Percentiles rank a stretch among this genome's conserved stretches.
Evolutionary conservation across 1,140 invertebrate genomes (phyloP).

Genomic region (Adoxophyes honmai): DNA sequence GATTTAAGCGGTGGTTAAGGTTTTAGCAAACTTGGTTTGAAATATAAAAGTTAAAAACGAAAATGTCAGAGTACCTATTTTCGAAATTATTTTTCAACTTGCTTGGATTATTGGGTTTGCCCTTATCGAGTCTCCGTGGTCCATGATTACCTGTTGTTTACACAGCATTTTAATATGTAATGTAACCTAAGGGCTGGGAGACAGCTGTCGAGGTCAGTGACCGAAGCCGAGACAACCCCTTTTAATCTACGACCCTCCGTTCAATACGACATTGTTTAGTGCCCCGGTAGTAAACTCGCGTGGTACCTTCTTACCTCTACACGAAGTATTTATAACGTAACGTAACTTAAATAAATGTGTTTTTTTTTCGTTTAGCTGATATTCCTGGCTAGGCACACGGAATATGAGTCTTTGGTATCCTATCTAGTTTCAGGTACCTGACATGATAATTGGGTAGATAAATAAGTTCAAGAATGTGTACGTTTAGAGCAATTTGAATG

Average conservation of each 20-base stretch:
- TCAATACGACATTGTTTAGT: conserved; percentile 22
- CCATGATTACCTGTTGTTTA: conserved; percentile 21
- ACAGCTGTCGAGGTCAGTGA: conserved; percentile 58
- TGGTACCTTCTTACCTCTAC: not conserved
- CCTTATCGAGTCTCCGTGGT: not conserved
- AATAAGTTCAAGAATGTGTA: no score
- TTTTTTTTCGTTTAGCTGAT: not conserved
- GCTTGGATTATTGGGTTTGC: no score
- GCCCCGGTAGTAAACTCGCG: not conserved
- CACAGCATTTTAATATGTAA: conserved; percentile 6
- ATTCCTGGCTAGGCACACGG: no score
- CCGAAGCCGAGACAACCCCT: conserved; percentile 39
- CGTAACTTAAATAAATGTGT: not conserved
- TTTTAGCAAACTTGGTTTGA: no score
- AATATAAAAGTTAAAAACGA: no score
- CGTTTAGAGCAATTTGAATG: no score
- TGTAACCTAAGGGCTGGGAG: not conserved
- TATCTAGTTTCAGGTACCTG: no score
- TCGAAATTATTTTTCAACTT: no score
- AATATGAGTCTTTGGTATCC: no score
- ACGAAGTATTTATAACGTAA: not conserved
- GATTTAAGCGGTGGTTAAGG: no score
- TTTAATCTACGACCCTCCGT: conserved; percentile 39
- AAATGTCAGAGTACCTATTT: no score
- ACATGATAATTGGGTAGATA: no score